Evolutionary conservation across 2,888 invertebrate genomes (phyloP), one percentile per base, ranked within the genome.

Genomic region (Tetrapedia diversipes): DNA sequence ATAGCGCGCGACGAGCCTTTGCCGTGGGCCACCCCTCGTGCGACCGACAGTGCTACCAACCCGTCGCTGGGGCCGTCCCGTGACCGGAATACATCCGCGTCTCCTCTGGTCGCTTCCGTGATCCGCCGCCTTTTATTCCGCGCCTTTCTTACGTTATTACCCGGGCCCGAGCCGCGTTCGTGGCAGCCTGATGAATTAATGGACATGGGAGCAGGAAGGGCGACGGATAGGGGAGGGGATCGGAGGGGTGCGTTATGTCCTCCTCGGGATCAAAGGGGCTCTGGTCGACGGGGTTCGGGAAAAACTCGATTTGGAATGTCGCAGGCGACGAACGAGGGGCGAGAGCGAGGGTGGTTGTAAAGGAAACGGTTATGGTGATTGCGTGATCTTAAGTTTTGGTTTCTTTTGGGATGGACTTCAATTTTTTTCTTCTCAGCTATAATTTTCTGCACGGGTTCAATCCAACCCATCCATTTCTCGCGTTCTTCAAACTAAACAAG

Each of bases 1-100:
- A 64, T 71, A 67, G 37, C 76, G 66, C 56, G 68, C 56, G 64
- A 63, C 61, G 66, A 73, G 79, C 83, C 82, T 86, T 83, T 83
- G 77, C 79, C 76, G 61, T 61, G 80, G 70, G 75, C 66, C 75
- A 67, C 74, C 79, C 81, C 69, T 74, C 75, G 73, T 80, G 80
- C 73, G 71, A 66, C 74, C 71, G 83, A 78, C 84, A 83, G 75
- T 79, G 79, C 80, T 79, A 72, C 75, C 79, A 66, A 66, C 82
- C 85, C n/a, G n/a, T n/a, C n/a, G n/a, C n/a, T n/a, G n/a, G 86
- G 77, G 81, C 24, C 83, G 87, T 83, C 89, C 86, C 90, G 91
- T 91, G 91, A 91, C 90, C 88, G 86, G 91, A 91, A 91, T 91
- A 91, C 85, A 82, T 87, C 86, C 72, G 51, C 64, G 60, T n/a